These are phyloP conservation scores for Lepus americanus DNA, from an alignment of 2,113 vertebrate species.

Conservation along the genomic window DNA sequence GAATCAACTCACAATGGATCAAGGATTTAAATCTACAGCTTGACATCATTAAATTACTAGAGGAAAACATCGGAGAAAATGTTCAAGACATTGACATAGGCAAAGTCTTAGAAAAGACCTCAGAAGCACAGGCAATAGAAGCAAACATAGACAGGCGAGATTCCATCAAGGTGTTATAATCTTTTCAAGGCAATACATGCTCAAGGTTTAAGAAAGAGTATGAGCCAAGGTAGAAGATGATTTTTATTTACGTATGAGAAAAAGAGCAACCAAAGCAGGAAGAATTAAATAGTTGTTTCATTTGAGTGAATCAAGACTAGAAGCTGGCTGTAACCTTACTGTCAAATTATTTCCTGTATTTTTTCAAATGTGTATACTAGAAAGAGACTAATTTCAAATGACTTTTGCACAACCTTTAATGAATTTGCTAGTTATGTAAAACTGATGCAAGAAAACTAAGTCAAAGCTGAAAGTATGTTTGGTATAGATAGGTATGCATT, in stretches of 20 bases:
- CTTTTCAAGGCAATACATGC: neutral
- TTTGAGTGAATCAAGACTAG: constrained; percentile 1
- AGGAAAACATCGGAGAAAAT: too few relatives aligned
- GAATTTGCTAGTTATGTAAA: neutral
- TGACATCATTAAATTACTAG: too few relatives aligned
- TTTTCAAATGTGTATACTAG: neutral
- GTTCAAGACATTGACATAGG: too few relatives aligned
- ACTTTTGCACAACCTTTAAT: neutral
- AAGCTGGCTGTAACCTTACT: neutral
- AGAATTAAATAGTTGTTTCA: constrained; percentile 10
- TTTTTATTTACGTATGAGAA: constrained; percentile 45
- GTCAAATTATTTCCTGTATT: neutral
- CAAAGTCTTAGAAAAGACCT: too few relatives aligned
- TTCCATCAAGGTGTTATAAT: neutral
- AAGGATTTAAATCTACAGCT: too few relatives aligned
- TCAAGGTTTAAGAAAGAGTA: constrained; percentile 7
- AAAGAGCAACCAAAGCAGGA: neutral
- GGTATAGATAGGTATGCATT: neutral
- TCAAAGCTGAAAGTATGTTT: neutral
- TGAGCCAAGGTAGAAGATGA: neutral
- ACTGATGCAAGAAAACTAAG: neutral
- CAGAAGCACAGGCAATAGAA: too few relatives aligned
- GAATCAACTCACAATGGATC: too few relatives aligned
- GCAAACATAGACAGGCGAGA: too few relatives aligned
- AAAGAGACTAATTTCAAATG: constrained; percentile 36